These are phyloP conservation scores for Acronicta psi DNA, from an alignment of 2,888 invertebrate species.

Conservation along the genomic window DNA sequence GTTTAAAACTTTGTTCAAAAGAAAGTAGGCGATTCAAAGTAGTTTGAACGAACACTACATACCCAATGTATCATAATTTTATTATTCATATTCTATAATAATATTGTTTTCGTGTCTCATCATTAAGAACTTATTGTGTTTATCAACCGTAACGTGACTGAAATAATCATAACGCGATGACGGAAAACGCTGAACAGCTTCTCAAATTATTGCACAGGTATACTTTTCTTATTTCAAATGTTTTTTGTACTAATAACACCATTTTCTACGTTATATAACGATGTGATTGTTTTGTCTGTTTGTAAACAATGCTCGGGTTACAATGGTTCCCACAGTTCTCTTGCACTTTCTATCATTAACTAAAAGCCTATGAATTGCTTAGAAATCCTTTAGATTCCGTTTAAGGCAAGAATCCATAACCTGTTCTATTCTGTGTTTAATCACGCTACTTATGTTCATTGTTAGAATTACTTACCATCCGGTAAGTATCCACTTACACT, in stretches of 20 bases:
- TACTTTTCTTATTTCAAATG: slow-evolving; percentile 22
- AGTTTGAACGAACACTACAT: slow-evolving; percentile 1
- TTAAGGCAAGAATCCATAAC: slow-evolving; percentile 21
- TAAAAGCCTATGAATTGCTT: slow-evolving; percentile 43
- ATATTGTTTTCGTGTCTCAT: slow-evolving; percentile 5
- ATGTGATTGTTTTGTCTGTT: slow-evolving; percentile 48
- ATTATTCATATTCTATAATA: not conserved
- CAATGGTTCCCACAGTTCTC: slow-evolving; percentile 62
- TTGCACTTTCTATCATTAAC: slow-evolving; percentile 59
- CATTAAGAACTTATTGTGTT: slow-evolving; percentile 41
- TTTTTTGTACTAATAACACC: slow-evolving; percentile 16
- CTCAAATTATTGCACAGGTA: slow-evolving; percentile 70
- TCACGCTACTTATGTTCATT: no score
- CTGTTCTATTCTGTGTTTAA: slow-evolving; percentile 1
- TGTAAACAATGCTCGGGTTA: slow-evolving; percentile 53
- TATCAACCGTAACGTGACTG: slow-evolving; percentile 46
- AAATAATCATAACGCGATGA: slow-evolving; percentile 58
- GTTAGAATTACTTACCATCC: slow-evolving; percentile 26
- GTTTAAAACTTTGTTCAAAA: slow-evolving; percentile 19
- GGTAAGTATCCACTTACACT: slow-evolving; percentile 41
- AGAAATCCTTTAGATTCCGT: slow-evolving; percentile 45
- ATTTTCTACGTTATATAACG: slow-evolving; percentile 17
- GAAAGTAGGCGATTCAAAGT: no score
- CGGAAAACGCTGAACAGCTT: slow-evolving; percentile 70
- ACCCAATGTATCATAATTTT: slow-evolving; percentile 4